These are phyloP conservation scores for Polia nebulosa DNA, from an alignment of 2,888 invertebrate genomes.

Conservation along the genomic window DNA sequence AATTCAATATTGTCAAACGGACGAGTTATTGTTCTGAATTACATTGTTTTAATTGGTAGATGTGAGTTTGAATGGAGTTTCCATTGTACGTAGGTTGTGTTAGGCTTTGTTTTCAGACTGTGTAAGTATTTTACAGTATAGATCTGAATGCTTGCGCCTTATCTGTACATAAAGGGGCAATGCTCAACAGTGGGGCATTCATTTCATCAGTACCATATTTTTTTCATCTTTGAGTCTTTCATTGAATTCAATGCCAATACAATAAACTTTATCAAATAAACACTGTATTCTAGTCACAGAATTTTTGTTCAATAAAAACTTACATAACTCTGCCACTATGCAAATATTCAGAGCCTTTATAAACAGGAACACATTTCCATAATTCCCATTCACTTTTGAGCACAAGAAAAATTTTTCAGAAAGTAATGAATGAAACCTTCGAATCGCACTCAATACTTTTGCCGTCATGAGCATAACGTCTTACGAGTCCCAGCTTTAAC, in stretches of 20 bases:
- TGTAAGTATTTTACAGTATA: background rate
- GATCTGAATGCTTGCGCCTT: no score
- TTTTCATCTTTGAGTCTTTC: background rate
- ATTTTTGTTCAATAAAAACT: background rate
- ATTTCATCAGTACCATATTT: no score
- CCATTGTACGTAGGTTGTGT: background rate
- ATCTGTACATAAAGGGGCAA: no score
- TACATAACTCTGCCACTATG: background rate
- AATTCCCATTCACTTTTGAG: background rate
- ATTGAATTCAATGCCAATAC: background rate
- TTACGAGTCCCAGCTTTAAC: constrained; percentile 44
- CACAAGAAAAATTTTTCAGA: constrained; percentile 1
- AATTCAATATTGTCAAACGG: constrained; percentile 71
- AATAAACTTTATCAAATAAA: background rate
- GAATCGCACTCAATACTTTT: constrained; percentile 49
- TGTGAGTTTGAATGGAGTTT: constrained; percentile 13
- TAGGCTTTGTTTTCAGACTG: background rate
- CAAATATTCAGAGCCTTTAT: background rate
- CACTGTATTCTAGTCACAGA: background rate
- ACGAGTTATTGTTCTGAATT: constrained; percentile 41
- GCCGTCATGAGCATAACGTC: constrained; percentile 44
- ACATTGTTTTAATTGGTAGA: constrained; percentile 59
- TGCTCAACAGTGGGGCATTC: no score
- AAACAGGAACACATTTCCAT: background rate
- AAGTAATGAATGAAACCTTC: constrained; percentile 51